Evolutionary conservation across 1,140 invertebrate genomes (phyloP).

Genomic region (Brachystomella parvula): DNA sequence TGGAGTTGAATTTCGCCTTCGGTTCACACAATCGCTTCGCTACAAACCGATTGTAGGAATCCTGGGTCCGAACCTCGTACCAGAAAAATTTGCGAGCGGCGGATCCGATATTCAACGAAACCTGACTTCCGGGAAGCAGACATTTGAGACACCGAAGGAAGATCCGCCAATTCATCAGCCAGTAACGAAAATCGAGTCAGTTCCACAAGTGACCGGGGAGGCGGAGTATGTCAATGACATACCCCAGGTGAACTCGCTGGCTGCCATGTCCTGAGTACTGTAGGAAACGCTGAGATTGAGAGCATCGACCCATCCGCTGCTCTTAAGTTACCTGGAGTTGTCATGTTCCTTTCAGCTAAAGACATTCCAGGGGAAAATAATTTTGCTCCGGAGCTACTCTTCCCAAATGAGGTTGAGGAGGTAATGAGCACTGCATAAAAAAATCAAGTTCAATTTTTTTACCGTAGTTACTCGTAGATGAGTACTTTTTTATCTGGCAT

Average conservation of each 20-base stretch:
- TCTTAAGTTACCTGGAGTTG: conserved; percentile 41
- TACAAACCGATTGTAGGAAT: conserved; percentile 56
- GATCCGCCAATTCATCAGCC: conserved; percentile 42
- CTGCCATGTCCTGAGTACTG: background rate
- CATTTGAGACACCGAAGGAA: conserved; percentile 39
- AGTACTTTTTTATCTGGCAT: too few species aligned
- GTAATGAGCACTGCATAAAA: too few species aligned
- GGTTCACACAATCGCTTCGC: conserved; percentile 58
- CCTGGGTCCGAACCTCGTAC: conserved; percentile 27
- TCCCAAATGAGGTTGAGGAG: background rate
- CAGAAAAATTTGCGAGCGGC: conserved; percentile 27
- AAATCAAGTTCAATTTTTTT: too few species aligned
- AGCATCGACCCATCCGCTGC: conserved; percentile 31
- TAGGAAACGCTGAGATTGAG: background rate
- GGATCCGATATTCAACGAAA: conserved; percentile 26
- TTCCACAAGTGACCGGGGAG: conserved; percentile 48
- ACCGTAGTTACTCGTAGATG: too few species aligned
- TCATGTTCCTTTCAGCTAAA: conserved; percentile 42
- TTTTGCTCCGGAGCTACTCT: conserved; percentile 1
- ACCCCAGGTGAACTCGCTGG: conserved; percentile 45
- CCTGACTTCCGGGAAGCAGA: conserved; percentile 42
- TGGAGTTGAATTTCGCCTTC: conserved; percentile 54
- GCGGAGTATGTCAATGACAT: conserved; percentile 47
- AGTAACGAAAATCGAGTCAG: conserved; percentile 45
- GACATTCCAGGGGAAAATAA: conserved; percentile 43